Percentiles rank a stretch among this genome's conserved stretches.
Evolutionary conservation across 2,888 invertebrate species (phyloP).

Genomic region (Leptinotarsa tumamoca): DNA sequence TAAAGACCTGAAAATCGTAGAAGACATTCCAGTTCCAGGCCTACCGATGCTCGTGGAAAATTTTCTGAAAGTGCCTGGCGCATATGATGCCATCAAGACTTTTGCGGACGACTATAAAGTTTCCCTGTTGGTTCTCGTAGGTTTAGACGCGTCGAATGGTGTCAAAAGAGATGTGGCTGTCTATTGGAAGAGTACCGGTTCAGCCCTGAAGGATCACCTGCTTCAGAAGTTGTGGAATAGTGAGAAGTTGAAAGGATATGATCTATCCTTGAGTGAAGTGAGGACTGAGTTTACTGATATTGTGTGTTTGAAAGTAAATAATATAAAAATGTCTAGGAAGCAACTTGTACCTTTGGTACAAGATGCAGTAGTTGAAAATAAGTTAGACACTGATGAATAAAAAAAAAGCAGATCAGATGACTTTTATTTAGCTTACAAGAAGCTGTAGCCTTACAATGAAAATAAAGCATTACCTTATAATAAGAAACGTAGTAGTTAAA

Average conservation of each 20-base stretch:
- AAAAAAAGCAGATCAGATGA: neutral
- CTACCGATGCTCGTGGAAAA: slow-evolving; percentile 76
- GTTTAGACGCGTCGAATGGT: slow-evolving; percentile 70
- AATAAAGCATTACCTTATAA: too few species aligned
- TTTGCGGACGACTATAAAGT: slow-evolving; percentile 67
- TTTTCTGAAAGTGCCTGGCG: slow-evolving; percentile 68
- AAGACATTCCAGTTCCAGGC: slow-evolving; percentile 68
- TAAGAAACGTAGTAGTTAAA: too few species aligned
- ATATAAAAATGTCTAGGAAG: slow-evolving; percentile 75
- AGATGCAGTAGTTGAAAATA: slow-evolving; percentile 20
- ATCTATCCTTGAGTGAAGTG: slow-evolving; percentile 63
- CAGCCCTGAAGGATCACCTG: slow-evolving; percentile 63
- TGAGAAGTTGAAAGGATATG: slow-evolving; percentile 56
- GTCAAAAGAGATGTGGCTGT: slow-evolving; percentile 73
- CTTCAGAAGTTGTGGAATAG: slow-evolving; percentile 57
- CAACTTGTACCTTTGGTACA: slow-evolving; percentile 75
- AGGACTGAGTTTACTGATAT: slow-evolving; percentile 65
- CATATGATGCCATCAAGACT: slow-evolving; percentile 67
- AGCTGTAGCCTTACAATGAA: too few species aligned
- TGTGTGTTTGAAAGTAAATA: slow-evolving; percentile 71
- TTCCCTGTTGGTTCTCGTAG: slow-evolving; percentile 71
- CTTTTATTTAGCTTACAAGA: neutral
- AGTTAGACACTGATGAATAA: neutral
- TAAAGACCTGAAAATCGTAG: slow-evolving; percentile 81
- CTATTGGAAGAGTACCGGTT: slow-evolving; percentile 52